Evolutionary conservation across 1,140 invertebrate species (phyloP), one percentile per base, ranked within the genome.

Genomic region (Myzus persicae): DNA sequence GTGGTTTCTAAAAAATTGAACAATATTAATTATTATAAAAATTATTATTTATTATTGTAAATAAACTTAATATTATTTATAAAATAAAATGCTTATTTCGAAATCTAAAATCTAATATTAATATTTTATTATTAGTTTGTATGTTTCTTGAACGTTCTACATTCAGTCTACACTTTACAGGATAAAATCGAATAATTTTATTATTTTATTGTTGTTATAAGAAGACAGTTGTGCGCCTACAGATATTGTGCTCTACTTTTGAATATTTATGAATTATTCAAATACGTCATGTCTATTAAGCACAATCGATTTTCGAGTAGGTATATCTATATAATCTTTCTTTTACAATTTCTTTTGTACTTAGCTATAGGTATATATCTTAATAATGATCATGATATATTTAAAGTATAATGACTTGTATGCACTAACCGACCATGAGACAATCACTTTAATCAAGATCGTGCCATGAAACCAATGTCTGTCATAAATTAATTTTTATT

Each of bases 371-470:
- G 22, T 82, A 42, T 42, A 0, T 84, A 54, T 54, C 46, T 38
- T 26, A 89, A 89, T 89, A 89, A 89, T 38, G 46, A 89, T 89
- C 46, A 54, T 38, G 36, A 89, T 89, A 89, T 89, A 89, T 89
- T 89, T 26, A 26, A 89, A 89, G 48, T 89, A 89, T 89, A 89
- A 54, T 89, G 88, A 54, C 88, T 51, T 51, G 20, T 54, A 89
- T 89, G 36, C 48, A 38, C n/a, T 89, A 14, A 40, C 88, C 48
- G 88, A 40, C 88, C 88, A 54, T 89, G 48, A 54, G 18, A 89
- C 48, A 89, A 89, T 89, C 88, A 89, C 88, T 89, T 89, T 89
- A 54, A 89, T 89, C 88, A 89, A 76, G 46, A 89, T 89, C 48
- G 36, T 54, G n/a, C 87, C n/a, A 89, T 89, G n/a, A 89, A 89